phyloP scores from a whole-genome alignment of 2,888 invertebrate species.

The Drosophila barbarae region DNA sequence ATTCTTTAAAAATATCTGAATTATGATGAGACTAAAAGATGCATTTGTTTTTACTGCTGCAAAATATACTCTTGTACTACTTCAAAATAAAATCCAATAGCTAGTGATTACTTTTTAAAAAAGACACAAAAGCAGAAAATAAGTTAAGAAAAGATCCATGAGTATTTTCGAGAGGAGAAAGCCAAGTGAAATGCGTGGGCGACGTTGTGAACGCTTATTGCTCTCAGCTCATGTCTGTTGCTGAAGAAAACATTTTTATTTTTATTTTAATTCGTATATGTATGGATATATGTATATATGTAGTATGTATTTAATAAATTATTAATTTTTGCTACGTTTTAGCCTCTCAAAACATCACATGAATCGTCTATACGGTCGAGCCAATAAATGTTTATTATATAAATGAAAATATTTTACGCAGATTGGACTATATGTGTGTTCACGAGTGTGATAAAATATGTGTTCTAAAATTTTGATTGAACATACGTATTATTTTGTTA shows the following conservation, averaged over 20 bases:
- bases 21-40: background rate
- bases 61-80: background rate
- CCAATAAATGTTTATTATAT: slow-evolving; percentile 51
- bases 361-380: slow-evolving; percentile 56
- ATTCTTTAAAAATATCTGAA: background rate
- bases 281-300: slow-evolving; percentile 19
- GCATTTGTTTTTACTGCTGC: background rate
- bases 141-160: slow-evolving; percentile 1
- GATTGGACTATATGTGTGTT: slow-evolving; percentile 48
- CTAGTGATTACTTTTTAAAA: background rate
- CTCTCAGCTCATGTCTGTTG: slow-evolving; percentile 24
- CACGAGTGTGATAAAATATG: slow-evolving; percentile 6
- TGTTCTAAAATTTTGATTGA: slow-evolving; percentile 57
- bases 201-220: slow-evolving; percentile 10
- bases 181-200: slow-evolving; percentile 55
- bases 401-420: slow-evolving; percentile 55
- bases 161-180: slow-evolving; percentile 25
- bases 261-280: slow-evolving; percentile 42
- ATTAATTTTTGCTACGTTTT: slow-evolving; percentile 62
- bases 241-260: slow-evolving; percentile 40
- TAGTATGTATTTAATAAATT: slow-evolving; percentile 73
- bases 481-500: slow-evolving; percentile 22
- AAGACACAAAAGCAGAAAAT: background rate
- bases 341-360: slow-evolving; percentile 61
- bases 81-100: background rate